These are phyloP conservation scores for Atta texana DNA, from an alignment of 1,140 invertebrate species.

Conservation along the genomic window DNA sequence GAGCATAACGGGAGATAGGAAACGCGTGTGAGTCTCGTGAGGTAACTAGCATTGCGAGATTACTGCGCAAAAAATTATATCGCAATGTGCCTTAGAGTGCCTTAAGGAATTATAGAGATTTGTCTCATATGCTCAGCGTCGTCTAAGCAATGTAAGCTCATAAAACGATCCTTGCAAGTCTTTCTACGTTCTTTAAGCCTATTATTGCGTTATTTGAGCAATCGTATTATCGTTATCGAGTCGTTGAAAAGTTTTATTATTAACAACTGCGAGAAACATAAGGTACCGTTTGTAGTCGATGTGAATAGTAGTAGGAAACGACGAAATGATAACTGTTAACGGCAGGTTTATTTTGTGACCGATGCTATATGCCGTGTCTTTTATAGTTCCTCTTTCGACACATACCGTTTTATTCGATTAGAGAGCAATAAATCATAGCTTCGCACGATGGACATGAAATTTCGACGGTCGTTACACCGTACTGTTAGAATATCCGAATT, in stretches of 20 bases:
- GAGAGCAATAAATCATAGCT: slow-evolving; percentile 4
- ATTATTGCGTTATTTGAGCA: background rate
- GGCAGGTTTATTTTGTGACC: slow-evolving; percentile 23
- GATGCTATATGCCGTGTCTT: slow-evolving; percentile 54
- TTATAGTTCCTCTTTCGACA: slow-evolving; percentile 17
- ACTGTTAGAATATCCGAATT: background rate
- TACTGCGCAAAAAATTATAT: background rate
- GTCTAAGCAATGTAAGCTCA: background rate
- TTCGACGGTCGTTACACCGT: background rate
- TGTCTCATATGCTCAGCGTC: background rate
- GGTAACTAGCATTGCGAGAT: background rate
- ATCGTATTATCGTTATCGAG: background rate
- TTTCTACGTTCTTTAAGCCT: background rate
- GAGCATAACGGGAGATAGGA: slow-evolving; percentile 13
- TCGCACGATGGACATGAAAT: background rate
- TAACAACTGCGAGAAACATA: background rate
- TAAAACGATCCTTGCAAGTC: background rate
- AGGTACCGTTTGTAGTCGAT: background rate
- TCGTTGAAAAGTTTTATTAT: background rate
- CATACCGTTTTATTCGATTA: background rate
- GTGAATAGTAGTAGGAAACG: background rate
- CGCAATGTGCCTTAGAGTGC: background rate
- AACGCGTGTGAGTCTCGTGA: background rate
- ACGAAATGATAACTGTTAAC: background rate
- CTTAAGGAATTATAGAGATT: slow-evolving; percentile 24